Percentiles rank a stretch among this genome's conserved stretches.
Conservation (phyloP, 2,888 invertebrate species). For the Parochlus steinenii region DNA sequence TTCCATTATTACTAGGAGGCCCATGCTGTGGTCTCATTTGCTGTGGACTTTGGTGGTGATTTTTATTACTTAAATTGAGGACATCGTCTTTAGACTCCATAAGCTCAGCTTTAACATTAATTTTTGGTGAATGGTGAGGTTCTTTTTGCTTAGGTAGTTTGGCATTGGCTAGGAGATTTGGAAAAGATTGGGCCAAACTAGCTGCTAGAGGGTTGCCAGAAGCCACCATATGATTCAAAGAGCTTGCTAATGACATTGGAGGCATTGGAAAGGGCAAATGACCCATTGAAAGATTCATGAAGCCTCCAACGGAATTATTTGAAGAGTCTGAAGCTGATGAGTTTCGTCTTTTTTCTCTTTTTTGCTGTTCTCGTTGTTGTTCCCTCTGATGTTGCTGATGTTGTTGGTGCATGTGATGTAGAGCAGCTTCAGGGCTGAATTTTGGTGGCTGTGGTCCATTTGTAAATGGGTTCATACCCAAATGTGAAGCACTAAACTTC, state of each 20-base stretch:
- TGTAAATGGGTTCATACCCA: conserved; percentile 14
- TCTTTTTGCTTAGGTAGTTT: conserved; percentile 17
- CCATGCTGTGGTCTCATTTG: conserved; percentile 30
- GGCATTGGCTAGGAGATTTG: conserved; percentile 33
- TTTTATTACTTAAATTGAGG: conserved; percentile 32
- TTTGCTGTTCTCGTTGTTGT: conserved; percentile 15
- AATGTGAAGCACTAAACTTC: conserved; percentile 38
- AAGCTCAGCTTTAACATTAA: conserved; percentile 3
- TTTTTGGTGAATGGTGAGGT: conserved; percentile 18
- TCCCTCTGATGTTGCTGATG: conserved; percentile 20
- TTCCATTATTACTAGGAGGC: conserved; percentile 17
- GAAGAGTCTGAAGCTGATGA: conserved; percentile 33
- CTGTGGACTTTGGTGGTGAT: conserved; percentile 27
- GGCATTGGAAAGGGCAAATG: conserved; percentile 47
- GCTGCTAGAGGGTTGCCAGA: conserved; percentile 41
- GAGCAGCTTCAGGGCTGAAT: conserved; percentile 26
- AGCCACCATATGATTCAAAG: conserved; percentile 43
- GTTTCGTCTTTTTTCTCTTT: conserved; percentile 35
- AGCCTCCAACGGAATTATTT: conserved; percentile 26
- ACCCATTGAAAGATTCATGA: conserved; percentile 42
- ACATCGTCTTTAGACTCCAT: conserved; percentile 27
- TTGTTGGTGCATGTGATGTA: conserved; percentile 21
- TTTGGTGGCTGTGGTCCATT: conserved; percentile 20
- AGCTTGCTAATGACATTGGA: conserved; percentile 36
- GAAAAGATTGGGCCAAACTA: conserved; percentile 43